These are phyloP conservation scores for Anadara kagoshimensis DNA, from an alignment of 1,140 invertebrate genomes.

Conservation along the genomic window DNA sequence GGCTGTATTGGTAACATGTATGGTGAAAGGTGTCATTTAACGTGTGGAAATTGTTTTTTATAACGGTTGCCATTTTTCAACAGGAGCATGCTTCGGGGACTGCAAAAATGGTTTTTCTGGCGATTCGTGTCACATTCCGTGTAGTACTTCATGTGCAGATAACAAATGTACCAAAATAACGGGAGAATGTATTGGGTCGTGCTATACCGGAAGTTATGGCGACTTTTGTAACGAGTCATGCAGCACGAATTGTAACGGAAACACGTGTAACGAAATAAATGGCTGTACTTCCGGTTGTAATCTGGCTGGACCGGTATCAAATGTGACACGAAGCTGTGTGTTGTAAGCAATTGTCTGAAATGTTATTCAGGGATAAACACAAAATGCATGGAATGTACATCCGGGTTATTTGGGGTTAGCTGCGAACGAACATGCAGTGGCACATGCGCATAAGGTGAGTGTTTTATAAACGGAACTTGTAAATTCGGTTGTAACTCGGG, in stretches of 20 bases:
- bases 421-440: constrained; percentile 5
- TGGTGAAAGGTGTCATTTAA: constrained; percentile 8
- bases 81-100: constrained; percentile 19
- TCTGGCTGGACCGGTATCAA: constrained; percentile 7
- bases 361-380: not conserved
- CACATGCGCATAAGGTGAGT: not conserved
- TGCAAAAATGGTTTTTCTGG: constrained; percentile 41
- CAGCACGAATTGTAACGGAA: constrained; percentile 1
- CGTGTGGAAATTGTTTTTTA: constrained; percentile 19
- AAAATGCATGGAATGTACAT: constrained; percentile 2
- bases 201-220: constrained; percentile 30
- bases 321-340: not conserved
- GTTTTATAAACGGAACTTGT: constrained; percentile 13
- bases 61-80: constrained; percentile 2
- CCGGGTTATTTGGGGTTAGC: not conserved
- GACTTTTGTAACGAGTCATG: constrained; percentile 15
- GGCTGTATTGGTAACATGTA: constrained; percentile 23
- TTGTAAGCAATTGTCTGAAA: constrained; percentile 5
- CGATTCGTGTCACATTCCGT: constrained; percentile 21
- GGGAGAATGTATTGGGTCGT: constrained; percentile 23
- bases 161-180: constrained; percentile 30
- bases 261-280: not conserved
- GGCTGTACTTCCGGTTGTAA: constrained; percentile 14
- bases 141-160: constrained; percentile 22
- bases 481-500: not conserved